Conservation (phyloP, 2,888 invertebrate genomes). For the Limnephilus marmoratus region DNA sequence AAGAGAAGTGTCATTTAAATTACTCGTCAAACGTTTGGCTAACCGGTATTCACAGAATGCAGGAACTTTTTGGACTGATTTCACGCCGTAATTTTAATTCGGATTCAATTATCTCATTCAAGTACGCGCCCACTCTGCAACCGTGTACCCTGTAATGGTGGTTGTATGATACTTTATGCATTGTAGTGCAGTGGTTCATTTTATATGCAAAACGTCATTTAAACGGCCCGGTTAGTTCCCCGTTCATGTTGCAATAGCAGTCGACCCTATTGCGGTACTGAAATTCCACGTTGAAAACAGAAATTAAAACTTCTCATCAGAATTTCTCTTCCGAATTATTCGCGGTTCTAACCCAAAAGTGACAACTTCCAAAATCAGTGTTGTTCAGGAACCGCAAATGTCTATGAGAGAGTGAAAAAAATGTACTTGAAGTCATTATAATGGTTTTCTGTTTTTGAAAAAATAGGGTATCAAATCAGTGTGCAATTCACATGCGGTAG, state of each 20-base stretch:
- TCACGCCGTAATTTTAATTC: no score
- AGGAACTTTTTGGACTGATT: no score
- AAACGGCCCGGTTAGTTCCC: background rate
- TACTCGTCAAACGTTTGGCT: background rate
- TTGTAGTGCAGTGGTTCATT: background rate
- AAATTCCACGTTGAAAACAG: background rate
- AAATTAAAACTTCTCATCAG: background rate
- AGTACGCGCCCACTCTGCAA: background rate
- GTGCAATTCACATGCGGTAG: no score
- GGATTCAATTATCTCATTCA: no score
- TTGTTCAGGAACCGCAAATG: no score
- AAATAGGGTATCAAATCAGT: no score
- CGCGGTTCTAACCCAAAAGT: no score
- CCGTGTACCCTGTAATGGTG: background rate
- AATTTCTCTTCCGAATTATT: background rate
- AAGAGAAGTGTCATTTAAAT: no score
- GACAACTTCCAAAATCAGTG: no score
- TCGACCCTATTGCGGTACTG: constrained; percentile 4
- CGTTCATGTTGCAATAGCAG: background rate
- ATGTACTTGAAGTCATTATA: background rate
- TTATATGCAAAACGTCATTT: constrained; percentile 19
- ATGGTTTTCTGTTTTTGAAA: background rate
- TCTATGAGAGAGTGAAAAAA: background rate
- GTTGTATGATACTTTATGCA: background rate
- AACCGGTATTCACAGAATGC: background rate